Conservation (phyloP, 2,888 invertebrate species). For the Mythimna vitellina region DNA sequence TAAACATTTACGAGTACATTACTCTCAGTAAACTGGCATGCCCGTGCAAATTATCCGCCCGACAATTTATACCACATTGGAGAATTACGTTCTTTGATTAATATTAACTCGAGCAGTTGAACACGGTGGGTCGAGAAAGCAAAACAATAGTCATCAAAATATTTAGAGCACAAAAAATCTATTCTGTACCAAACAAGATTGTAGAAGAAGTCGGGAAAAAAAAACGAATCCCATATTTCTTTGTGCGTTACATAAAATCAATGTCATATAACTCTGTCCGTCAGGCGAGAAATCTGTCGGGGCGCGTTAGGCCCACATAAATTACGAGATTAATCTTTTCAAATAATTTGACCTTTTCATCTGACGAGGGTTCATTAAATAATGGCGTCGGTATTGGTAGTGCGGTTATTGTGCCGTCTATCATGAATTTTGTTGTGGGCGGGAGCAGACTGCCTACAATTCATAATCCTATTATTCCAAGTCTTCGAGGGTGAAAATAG, state of each 20-base stretch:
- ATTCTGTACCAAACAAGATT: constrained; percentile 37
- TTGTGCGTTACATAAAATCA: constrained; percentile 79
- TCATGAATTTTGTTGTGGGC: constrained; percentile 86
- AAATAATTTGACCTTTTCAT: constrained; percentile 91
- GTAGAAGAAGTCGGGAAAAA: constrained; percentile 30
- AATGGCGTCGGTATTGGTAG: constrained; percentile 88
- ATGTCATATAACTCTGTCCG: constrained; percentile 81
- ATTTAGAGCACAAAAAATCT: constrained; percentile 64
- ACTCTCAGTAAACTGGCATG: constrained; percentile 82
- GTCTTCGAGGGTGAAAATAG: constrained; percentile 57
- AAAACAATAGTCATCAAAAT: constrained; percentile 69
- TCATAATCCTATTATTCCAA: constrained; percentile 66
- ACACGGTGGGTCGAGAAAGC: constrained; percentile 43
- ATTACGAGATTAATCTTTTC: constrained; percentile 90
- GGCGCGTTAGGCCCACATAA: constrained; percentile 87
- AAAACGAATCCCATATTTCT: constrained; percentile 57
- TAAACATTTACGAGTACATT: constrained; percentile 90
- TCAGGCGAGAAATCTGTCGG: constrained; percentile 85
- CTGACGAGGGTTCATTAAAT: constrained; percentile 91
- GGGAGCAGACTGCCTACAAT: constrained; percentile 74
- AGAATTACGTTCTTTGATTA: constrained; percentile 67
- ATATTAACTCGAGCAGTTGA: constrained; percentile 54
- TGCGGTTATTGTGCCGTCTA: constrained; percentile 89
- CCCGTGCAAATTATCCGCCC: constrained; percentile 80
- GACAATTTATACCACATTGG: constrained; percentile 71